Evolutionary conservation across 2,113 vertebrate genomes (phyloP).

Genomic region (Octodon degus): DNA sequence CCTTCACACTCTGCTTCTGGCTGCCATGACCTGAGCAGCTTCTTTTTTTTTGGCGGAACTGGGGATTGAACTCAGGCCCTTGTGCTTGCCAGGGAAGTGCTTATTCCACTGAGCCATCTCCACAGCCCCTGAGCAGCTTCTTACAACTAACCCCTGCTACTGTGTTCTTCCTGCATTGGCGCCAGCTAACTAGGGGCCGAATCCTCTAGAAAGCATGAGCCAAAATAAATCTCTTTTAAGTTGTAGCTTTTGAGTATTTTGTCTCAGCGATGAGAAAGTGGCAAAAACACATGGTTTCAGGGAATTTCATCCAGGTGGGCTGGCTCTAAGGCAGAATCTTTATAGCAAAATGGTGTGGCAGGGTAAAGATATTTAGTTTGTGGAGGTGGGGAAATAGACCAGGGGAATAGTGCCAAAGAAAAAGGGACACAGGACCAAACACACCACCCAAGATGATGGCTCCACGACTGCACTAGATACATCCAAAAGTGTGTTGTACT

Average conservation of each 20-base stretch:
- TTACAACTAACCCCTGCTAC: not conserved
- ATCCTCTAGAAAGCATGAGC: not conserved
- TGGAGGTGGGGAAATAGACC: not conserved
- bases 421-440: not conserved
- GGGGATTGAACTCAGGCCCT: no score
- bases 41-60: no score
- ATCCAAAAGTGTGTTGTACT: not conserved
- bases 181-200: not conserved
- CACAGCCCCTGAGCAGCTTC: not conserved
- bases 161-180: not conserved
- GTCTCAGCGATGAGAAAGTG: not conserved
- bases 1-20: not conserved
- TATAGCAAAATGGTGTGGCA: not conserved
- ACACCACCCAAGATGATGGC: not conserved
- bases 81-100: no score
- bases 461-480: not conserved
- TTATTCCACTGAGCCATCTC: no score
- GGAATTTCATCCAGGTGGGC: not conserved
- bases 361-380: not conserved
- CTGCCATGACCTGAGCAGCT: not conserved
- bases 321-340: not conserved
- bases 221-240: not conserved
- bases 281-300: not conserved
- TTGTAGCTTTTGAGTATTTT: not conserved
- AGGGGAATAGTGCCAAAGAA: not conserved